These are phyloP conservation scores for Phoxinus phoxinus DNA, from an alignment of 2,113 vertebrate genomes.

Conservation along the genomic window DNA sequence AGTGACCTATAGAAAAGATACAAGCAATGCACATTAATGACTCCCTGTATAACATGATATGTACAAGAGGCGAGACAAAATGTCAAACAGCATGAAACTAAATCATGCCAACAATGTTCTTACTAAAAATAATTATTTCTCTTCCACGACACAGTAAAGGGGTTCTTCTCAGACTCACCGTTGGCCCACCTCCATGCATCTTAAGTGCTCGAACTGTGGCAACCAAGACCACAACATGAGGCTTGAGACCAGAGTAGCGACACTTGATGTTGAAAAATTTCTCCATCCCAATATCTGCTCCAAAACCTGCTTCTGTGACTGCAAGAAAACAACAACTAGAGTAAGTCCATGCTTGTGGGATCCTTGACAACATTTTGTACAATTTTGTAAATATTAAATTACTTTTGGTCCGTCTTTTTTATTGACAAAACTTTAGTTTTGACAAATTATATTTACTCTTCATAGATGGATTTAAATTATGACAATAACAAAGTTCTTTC, in stretches of 20 bases:
- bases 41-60: neutral
- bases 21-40: neutral
- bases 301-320: slow-evolving; percentile 98
- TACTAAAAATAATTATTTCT: neutral
- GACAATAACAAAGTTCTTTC: neutral
- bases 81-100: neutral
- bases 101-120: neutral
- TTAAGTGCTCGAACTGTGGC: slow-evolving; percentile 94
- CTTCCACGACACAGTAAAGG: neutral
- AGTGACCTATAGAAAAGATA: slow-evolving; percentile 81
- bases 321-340: slow-evolving; percentile 16
- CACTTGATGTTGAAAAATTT: slow-evolving; percentile 99
- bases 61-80: neutral
- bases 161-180: slow-evolving; percentile 74
- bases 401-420: neutral
- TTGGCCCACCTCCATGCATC: slow-evolving; percentile 96
- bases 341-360: neutral
- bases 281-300: slow-evolving; percentile 98
- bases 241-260: slow-evolving; percentile 89
- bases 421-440: neutral
- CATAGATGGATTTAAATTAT: neutral
- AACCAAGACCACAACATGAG: slow-evolving; percentile 94
- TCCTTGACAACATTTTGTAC: neutral
- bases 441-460: neutral
- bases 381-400: neutral